Evolutionary conservation across 2,797 vertebrate species (phyloP).

Genomic region (Coccyzus lansbergi): DNA sequence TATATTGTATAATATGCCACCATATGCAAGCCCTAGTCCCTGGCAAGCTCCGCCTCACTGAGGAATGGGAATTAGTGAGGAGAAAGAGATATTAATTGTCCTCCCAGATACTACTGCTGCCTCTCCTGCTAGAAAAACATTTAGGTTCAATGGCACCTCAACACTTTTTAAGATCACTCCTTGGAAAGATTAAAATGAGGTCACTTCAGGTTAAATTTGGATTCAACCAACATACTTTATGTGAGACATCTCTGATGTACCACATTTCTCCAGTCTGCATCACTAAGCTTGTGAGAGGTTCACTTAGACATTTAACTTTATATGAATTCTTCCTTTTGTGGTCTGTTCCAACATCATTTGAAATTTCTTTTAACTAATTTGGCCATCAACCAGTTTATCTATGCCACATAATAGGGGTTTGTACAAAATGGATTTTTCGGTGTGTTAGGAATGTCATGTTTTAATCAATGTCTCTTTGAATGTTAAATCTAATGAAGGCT

Average conservation of each 20-base stretch:
- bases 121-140: neutral
- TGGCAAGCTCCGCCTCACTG: neutral
- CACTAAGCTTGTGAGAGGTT: neutral
- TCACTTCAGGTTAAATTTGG: neutral
- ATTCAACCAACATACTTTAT: neutral
- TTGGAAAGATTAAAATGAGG: neutral
- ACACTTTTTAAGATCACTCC: neutral
- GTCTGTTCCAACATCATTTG: constrained; percentile 62
- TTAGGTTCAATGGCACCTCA: neutral
- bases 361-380: constrained; percentile 78
- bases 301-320: constrained; percentile 8
- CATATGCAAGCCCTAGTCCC: neutral
- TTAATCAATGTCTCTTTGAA: constrained; percentile 81
- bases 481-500: constrained; percentile 74
- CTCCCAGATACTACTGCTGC: neutral
- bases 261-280: neutral
- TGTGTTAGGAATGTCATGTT: constrained; percentile 76
- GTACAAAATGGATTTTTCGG: constrained; percentile 70
- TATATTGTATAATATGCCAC: no score
- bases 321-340: constrained; percentile 44
- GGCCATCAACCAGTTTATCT: constrained; percentile 74
- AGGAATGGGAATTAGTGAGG: neutral
- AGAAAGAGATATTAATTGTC: neutral
- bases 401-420: constrained; percentile 71
- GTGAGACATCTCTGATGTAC: neutral